A percentile compares a stretch with the other conserved stretches of the same genome.
Evolutionary conservation across 2,797 vertebrate species (phyloP).

Genomic region (Mus spretus): DNA sequence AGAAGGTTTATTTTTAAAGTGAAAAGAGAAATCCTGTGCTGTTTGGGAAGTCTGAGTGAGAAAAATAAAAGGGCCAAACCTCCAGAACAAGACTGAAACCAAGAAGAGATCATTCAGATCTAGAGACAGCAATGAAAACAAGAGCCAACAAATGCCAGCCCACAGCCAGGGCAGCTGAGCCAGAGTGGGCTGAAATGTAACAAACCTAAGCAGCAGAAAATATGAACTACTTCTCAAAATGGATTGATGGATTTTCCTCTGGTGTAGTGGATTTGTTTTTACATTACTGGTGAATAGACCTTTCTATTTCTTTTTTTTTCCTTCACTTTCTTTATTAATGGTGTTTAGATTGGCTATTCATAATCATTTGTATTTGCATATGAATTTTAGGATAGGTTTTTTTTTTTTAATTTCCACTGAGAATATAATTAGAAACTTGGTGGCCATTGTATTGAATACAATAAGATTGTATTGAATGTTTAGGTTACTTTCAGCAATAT

Average conservation of each 20-base stretch:
- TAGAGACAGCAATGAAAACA: rapidly evolving
- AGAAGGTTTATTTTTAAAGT: neutral
- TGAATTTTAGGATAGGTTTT: neutral
- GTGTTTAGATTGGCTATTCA: neutral
- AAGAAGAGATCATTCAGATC: rapidly evolving
- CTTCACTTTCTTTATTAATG: neutral
- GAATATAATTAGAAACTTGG: neutral
- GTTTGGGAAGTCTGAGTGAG: neutral
- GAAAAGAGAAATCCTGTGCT: neutral
- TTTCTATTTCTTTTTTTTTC: too few species aligned
- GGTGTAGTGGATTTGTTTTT: too few species aligned
- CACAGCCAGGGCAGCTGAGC: neutral
- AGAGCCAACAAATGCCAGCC: rapidly evolving
- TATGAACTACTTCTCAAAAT: neutral
- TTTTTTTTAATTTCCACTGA: neutral
- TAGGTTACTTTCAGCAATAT: neutral
- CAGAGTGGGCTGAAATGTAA: neutral
- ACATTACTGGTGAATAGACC: neutral
- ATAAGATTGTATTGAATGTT: neutral
- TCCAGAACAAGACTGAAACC: neutral
- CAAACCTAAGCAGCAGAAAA: neutral
- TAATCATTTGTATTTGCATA: neutral
- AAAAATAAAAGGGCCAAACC: neutral
- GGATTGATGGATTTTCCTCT: neutral
- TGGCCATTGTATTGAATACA: neutral